Evolutionary conservation across 2,797 vertebrate genomes (phyloP).

Genomic region (Myripristis murdjan): DNA sequence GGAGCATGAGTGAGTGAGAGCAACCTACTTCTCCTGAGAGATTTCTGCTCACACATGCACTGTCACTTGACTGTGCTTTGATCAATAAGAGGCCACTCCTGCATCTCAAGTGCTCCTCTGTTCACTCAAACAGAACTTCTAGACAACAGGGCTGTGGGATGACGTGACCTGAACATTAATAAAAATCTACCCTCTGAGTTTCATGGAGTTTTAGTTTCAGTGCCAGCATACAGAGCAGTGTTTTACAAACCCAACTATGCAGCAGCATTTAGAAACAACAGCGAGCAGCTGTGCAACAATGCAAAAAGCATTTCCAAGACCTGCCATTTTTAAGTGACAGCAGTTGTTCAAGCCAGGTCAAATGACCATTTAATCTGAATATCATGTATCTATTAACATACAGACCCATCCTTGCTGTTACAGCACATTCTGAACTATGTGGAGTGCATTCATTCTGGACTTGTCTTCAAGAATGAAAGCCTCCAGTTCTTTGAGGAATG

Average conservation of each 20-base stretch:
- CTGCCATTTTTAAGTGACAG: not conserved
- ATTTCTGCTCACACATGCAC: not conserved
- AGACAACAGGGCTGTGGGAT: not conserved
- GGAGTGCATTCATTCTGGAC: no score
- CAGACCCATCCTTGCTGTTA: no score
- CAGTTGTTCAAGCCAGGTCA: not conserved
- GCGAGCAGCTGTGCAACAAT: not conserved
- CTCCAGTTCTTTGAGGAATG: not conserved
- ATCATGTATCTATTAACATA: not conserved
- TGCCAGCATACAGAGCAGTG: not conserved
- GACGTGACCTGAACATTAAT: not conserved
- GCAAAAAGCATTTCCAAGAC: not conserved
- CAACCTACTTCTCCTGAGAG: not conserved
- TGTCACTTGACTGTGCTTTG: conserved; percentile 16
- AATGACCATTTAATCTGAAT: not conserved
- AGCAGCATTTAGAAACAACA: not conserved
- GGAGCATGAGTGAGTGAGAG: conserved; percentile 4
- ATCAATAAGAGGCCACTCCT: conserved; percentile 26
- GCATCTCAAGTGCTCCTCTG: conserved; percentile 7
- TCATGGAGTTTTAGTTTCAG: not conserved
- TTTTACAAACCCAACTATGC: not conserved
- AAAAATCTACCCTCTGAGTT: not conserved
- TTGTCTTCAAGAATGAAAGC: no score
- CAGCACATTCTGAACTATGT: no score
- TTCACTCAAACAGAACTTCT: conserved; percentile 1